A percentile compares a stretch with the other conserved stretches of the same genome.
Evolutionary conservation across 2,888 invertebrate genomes (phyloP).

Genomic region (Anticlea derivata): DNA sequence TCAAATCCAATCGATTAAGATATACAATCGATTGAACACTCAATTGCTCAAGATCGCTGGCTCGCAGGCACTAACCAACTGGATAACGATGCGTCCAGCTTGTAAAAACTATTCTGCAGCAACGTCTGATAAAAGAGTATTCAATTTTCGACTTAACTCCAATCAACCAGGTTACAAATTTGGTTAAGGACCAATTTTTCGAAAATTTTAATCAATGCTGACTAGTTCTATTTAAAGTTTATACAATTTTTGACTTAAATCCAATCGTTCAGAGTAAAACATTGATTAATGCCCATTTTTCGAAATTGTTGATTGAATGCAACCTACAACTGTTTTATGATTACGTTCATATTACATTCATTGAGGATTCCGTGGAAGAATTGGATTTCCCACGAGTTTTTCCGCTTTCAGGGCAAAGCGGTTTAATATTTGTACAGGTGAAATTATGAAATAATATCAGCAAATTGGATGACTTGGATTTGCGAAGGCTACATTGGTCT

Average conservation of each 20-base stretch:
- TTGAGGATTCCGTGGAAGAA: conserved; percentile 24
- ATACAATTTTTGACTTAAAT: too few relatives aligned
- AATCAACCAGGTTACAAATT: conserved; percentile 26
- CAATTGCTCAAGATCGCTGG: too few relatives aligned
- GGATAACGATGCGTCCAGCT: too few relatives aligned
- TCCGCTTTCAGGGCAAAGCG: neutral
- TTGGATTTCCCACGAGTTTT: conserved; percentile 27
- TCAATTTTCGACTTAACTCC: conserved; percentile 13
- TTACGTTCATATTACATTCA: conserved; percentile 18
- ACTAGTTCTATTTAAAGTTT: too few relatives aligned
- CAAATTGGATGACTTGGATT: neutral
- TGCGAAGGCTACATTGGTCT: too few relatives aligned
- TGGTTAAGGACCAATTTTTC: too few relatives aligned
- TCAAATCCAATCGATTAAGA: too few relatives aligned
- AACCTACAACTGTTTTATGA: conserved; percentile 10
- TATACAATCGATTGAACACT: too few relatives aligned
- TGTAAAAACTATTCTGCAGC: too few relatives aligned
- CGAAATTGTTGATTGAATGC: neutral
- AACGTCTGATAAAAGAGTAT: neutral
- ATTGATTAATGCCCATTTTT: too few relatives aligned
- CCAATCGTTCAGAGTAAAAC: too few relatives aligned
- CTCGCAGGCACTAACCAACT: too few relatives aligned
- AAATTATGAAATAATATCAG: neutral
- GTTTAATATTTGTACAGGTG: neutral
- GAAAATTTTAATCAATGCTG: conserved; percentile 17